Evolutionary conservation across 2,888 invertebrate genomes (phyloP).

Genomic region (Mesorhabditis belari): DNA sequence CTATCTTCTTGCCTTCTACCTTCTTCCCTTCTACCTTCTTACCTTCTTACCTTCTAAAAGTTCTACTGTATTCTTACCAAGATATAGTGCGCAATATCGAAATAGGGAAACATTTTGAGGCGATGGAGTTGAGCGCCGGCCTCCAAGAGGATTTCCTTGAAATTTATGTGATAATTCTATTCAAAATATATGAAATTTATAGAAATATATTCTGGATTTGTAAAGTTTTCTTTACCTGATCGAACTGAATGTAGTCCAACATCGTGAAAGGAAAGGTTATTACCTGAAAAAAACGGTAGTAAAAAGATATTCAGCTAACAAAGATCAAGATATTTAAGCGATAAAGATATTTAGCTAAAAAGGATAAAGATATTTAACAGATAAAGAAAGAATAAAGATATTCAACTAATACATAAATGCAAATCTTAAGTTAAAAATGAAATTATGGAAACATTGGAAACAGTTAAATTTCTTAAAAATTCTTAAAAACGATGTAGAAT

Average conservation of each 20-base stretch:
- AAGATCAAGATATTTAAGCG: too few species aligned
- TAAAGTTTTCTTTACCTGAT: too few species aligned
- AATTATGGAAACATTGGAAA: too few species aligned
- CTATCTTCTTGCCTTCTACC: neutral
- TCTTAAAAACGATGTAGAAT: too few species aligned
- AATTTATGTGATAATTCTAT: constrained; percentile 4
- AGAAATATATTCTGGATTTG: too few species aligned
- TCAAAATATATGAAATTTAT: neutral
- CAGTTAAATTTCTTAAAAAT: too few species aligned
- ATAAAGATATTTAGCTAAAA: too few species aligned
- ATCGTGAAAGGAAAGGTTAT: neutral
- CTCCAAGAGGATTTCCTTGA: constrained; percentile 63
- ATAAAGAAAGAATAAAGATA: too few species aligned
- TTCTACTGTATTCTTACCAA: constrained; percentile 28
- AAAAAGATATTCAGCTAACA: too few species aligned
- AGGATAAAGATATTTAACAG: too few species aligned
- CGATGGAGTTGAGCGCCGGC: constrained; percentile 97
- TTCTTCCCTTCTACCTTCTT: neutral
- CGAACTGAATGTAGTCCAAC: neutral
- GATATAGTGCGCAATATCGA: constrained; percentile 92
- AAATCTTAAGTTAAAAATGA: too few species aligned
- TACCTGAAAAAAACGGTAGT: neutral
- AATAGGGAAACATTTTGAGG: constrained; percentile 98
- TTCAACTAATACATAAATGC: too few species aligned
- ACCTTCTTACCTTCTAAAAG: neutral